These are phyloP conservation scores for Diuraphis noxia DNA, from an alignment of 1,140 invertebrate genomes.

Conservation along the genomic window DNA sequence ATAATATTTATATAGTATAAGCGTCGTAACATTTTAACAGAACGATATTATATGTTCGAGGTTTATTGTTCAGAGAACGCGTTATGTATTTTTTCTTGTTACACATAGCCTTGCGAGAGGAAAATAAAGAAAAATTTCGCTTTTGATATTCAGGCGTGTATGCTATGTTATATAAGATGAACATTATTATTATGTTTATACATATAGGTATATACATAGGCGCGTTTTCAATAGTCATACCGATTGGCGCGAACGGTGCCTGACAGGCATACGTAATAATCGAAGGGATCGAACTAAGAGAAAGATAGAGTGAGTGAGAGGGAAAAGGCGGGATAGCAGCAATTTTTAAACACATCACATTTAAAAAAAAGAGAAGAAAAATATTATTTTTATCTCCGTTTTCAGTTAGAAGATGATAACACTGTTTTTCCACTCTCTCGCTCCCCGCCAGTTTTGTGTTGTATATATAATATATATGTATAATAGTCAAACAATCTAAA, in stretches of 20 bases:
- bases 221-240: conserved; percentile 21
- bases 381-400: conserved; percentile 10
- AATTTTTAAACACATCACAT: conserved; percentile 41
- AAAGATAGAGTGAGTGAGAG: background rate
- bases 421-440: background rate
- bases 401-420: conserved; percentile 40
- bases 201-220: background rate
- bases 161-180: background rate
- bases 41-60: background rate
- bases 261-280: conserved; percentile 49
- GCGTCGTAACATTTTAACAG: background rate
- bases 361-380: background rate
- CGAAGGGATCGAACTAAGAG: conserved; percentile 26
- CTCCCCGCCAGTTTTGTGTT: background rate
- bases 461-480: background rate
- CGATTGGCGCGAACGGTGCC: conserved; percentile 2
- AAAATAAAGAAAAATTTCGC: conserved; percentile 17
- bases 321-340: background rate
- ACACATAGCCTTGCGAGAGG: background rate
- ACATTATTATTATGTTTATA: background rate
- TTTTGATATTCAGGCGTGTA: background rate
- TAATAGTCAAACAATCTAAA: background rate
- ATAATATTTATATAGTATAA: background rate
- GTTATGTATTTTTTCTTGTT: background rate
- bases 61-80: background rate